Evolutionary conservation across 2,113 vertebrate species (phyloP).

Genomic region (Microtus richardsoni): DNA sequence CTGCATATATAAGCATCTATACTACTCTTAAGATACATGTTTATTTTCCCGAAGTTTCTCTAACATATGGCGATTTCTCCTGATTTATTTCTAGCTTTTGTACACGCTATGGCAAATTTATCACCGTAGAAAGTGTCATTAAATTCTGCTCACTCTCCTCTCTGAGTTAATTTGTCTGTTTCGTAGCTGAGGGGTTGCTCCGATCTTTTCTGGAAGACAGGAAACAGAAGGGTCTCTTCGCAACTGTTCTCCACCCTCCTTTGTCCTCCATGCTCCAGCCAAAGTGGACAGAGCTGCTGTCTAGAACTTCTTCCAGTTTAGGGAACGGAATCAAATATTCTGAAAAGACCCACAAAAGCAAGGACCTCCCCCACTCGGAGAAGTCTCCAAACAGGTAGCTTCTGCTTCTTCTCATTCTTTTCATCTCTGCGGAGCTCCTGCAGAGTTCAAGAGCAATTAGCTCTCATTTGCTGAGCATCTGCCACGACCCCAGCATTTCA

Average conservation of each 20-base stretch:
- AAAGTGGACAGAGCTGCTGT: neutral
- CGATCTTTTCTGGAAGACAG: conserved; percentile 41
- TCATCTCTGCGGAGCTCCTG: neutral
- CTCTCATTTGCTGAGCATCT: neutral
- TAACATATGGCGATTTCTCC: conserved; percentile 51
- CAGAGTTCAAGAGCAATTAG: neutral
- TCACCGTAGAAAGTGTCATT: conserved; percentile 28
- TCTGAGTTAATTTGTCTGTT: conserved; percentile 64
- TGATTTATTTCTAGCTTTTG: conserved; percentile 51
- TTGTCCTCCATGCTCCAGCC: neutral
- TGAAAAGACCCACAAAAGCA: neutral
- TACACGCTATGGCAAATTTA: conserved; percentile 3
- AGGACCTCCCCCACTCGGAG: neutral
- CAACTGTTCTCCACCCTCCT: neutral
- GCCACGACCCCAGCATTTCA: neutral
- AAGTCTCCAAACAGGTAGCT: neutral
- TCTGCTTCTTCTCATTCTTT: neutral
- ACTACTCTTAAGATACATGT: neutral
- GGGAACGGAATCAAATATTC: neutral
- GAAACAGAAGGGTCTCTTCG: conserved; percentile 25
- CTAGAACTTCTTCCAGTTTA: neutral
- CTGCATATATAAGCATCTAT: conserved; percentile 26
- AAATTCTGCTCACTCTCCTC: conserved; percentile 47
- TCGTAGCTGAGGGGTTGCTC: conserved; percentile 41
- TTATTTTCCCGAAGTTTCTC: conserved; percentile 65